Percentiles rank a stretch among this genome's conserved stretches.
phyloP scores from a whole-genome alignment of 2,888 invertebrate genomes.

The Stenolophus ochropezus region DNA sequence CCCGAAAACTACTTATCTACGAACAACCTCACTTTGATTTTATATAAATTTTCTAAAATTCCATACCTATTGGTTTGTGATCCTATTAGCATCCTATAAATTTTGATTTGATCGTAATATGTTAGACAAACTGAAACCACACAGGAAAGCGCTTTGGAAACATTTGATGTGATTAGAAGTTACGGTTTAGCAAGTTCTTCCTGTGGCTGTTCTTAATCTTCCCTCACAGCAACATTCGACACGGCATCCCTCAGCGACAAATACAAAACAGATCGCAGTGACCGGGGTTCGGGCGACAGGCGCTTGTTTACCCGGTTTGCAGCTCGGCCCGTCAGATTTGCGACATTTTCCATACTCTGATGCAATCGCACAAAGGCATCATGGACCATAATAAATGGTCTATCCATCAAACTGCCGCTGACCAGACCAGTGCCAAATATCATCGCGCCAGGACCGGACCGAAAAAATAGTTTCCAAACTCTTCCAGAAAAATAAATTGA shows the following conservation, averaged over 20 bases:
- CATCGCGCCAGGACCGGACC: conserved; percentile 1
- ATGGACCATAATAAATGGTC: conserved; percentile 70
- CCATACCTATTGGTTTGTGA: no score
- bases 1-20: no score
- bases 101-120: no score
- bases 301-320: conserved; percentile 50
- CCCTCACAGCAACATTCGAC: conserved; percentile 32
- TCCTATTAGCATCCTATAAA: no score
- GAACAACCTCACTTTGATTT: no score
- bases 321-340: conserved; percentile 69
- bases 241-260: conserved; percentile 27
- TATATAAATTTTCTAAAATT: no score
- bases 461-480: no score
- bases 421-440: conserved; percentile 1
- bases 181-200: neutral
- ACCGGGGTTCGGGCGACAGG: conserved; percentile 22
- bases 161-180: conserved; percentile 4
- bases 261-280: conserved; percentile 46
- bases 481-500: no score
- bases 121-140: no score
- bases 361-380: conserved; percentile 68
- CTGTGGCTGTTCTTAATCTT: conserved; percentile 18
- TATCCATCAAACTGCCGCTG: conserved; percentile 67
- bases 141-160: neutral
- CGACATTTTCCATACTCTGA: conserved; percentile 71